Base-by-base conservation (phyloP, 2,797 vertebrate genomes). In the Xenopus petersii region DNA sequence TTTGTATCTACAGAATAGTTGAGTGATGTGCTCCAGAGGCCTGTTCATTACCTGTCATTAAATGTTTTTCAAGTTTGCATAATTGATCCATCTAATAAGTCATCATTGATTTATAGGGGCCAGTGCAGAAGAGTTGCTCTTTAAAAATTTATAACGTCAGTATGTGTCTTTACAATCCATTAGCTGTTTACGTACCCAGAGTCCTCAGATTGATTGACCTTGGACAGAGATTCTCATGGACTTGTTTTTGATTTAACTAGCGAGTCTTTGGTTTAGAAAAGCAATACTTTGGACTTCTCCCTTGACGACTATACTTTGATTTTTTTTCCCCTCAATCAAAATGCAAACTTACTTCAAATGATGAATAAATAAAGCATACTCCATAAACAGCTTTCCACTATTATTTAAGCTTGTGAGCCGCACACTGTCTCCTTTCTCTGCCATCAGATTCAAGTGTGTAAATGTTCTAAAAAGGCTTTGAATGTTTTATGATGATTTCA, bases 401-500 rank as follows among this genome's bases (percentile, higher is more conserved):
- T 95, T 96, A 95, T 96, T 96, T 96, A 95, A 95, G 94, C 92
- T 92, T 91, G 87, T 73, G 88, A 94, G 91, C 90, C 90, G 89
- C 84, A 81, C 90, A 93, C 92, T 93, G 94, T 90, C 93, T 93
- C 86, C 90, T 89, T 91, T 92, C 92, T 84, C 88, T 76, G 87
- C 93, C 95, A 95, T 95, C 95, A 96, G 93, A 98, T 95, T 96
- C 95, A 94, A 97, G 96, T 98, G 96, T 97, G 95, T 98, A 98
- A 97, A 98, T 98, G 98, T 99, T 98, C 95, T 99, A 98, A 98
- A 21, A 98, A 99, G 95, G 96, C 88, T 94, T 93, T 99, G 95
- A 98, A 99, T 98, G 94, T 98, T 99, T 99, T 94, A 99, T 98
- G 97, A 97, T 97, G 94, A 99, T 98, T 99, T 96, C 94, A 95